Base-by-base conservation (phyloP, 1,140 invertebrate genomes). In the Heliconius hermathena region DNA sequence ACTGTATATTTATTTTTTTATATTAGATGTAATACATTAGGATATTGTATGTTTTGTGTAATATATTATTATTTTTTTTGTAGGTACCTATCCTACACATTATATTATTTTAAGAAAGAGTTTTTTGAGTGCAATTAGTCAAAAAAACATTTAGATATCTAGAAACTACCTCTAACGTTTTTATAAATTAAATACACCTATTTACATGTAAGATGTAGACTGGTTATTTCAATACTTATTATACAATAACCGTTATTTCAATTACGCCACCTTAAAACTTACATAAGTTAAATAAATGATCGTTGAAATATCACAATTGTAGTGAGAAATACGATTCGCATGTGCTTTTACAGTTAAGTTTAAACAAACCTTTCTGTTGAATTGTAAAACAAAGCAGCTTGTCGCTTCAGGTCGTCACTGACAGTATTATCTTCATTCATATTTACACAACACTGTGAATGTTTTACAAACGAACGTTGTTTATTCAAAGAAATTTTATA, bases 371-470 rank as follows among this genome's bases (percentile, higher is more conserved):
- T 94, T 83, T 92, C 87, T 20, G 91, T 93, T 8, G 91, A 89
- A 77, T 94, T 93, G 82, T 94, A 94, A 82, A 93, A 94, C 89
- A 92, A 87, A 18, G 92, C 92, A 0, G 92, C 92, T 73, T 94
- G 92, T 20, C 92, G 84, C 77, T 94, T 94, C 86, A 94, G 76
- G 71, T 94, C 92, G 46, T 94, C 90, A 41, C 87, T 83, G 6
- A 94, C 90, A 8, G 89, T 76, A 80, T 89, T 91, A 57, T 94
- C 92, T 84, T 92, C 90, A 70, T 76, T 90, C 91, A 93, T 93
- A 84, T 85, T 90, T 82, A 84, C 86, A 88, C 84, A 73, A 75
- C 80, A 66, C 60, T 66, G 4, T 13, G 13, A 29, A 5, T 66
- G 13, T 66, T 26, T 66, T 9, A 66, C 26, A 66, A 66, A 29